Percentiles rank a stretch among this genome's conserved stretches.
Evolutionary conservation across 2,797 vertebrate genomes (phyloP).

Genomic region (Taenioides sp.): DNA sequence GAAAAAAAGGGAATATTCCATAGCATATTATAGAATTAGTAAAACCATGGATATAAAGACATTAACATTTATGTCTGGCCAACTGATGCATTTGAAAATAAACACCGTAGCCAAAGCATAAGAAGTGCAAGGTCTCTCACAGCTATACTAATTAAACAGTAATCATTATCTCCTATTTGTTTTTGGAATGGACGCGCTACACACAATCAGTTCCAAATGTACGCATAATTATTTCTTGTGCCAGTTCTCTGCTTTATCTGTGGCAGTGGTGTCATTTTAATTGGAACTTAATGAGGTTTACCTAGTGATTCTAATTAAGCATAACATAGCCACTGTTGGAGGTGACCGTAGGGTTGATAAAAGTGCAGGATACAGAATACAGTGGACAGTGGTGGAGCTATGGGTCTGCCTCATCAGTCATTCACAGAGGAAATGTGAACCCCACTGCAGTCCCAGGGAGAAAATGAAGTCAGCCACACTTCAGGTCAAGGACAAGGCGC

Average conservation of each 20-base stretch:
- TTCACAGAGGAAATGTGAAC: conserved; percentile 9
- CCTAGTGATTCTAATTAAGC: conserved; percentile 8
- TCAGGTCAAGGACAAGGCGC: conserved; percentile 9
- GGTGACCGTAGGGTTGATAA: neutral
- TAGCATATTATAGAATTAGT: too few species aligned
- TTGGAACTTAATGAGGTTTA: conserved; percentile 7
- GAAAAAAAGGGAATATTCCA: too few species aligned
- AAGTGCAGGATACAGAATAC: neutral
- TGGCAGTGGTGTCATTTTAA: neutral
- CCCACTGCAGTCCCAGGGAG: conserved; percentile 2
- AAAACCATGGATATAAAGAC: neutral
- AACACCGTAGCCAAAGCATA: conserved; percentile 29
- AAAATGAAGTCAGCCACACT: neutral
- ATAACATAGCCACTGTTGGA: conserved; percentile 2
- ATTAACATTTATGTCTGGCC: neutral
- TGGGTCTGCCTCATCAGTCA: neutral
- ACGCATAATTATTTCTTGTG: conserved; percentile 3
- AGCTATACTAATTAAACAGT: conserved; percentile 16
- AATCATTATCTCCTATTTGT: neutral
- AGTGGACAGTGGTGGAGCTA: neutral
- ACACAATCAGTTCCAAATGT: conserved; percentile 3
- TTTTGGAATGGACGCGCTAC: neutral
- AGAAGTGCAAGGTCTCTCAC: conserved; percentile 11
- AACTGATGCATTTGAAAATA: neutral
- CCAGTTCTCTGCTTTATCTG: conserved; percentile 1